Evolutionary conservation across 2,113 vertebrate genomes (phyloP).

Genomic region (Xenopus borealis): DNA sequence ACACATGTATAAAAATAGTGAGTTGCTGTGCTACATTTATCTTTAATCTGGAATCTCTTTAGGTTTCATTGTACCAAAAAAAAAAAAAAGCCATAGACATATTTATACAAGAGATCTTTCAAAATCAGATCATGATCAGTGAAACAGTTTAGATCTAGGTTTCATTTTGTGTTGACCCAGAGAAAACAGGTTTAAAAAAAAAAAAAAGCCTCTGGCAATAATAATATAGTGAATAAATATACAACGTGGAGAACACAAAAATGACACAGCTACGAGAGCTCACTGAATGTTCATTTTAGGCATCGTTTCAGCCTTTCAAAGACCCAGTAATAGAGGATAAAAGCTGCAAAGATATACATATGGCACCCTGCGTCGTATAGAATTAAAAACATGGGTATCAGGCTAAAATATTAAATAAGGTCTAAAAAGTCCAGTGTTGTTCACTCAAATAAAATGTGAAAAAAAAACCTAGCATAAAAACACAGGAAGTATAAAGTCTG

Average conservation of each 20-base stretch:
- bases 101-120: slow-evolving; percentile 9
- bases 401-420: slow-evolving; percentile 62
- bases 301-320: neutral
- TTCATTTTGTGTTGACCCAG: slow-evolving; percentile 1
- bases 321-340: slow-evolving; percentile 6
- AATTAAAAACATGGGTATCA: slow-evolving; percentile 56
- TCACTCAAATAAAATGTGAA: slow-evolving; percentile 49
- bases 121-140: neutral
- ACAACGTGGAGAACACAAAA: slow-evolving; percentile 8
- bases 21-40: slow-evolving; percentile 25
- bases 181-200: slow-evolving; percentile 1
- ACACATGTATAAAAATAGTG: slow-evolving; percentile 42
- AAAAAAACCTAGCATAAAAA: slow-evolving; percentile 42
- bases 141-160: neutral
- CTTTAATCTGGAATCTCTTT: slow-evolving; percentile 20
- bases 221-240: slow-evolving; percentile 29
- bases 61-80: slow-evolving; percentile 22
- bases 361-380: slow-evolving; percentile 49
- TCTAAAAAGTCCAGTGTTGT: slow-evolving; percentile 69
- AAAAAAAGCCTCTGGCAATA: neutral
- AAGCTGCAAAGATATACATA: slow-evolving; percentile 46
- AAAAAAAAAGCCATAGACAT: slow-evolving; percentile 7
- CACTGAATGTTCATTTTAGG: neutral
- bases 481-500: slow-evolving; percentile 43
- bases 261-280: neutral